Percentiles rank a stretch among this genome's conserved stretches.
phyloP scores from a whole-genome alignment of 2,797 vertebrate genomes.

The Gastrophryne carolinensis region DNA sequence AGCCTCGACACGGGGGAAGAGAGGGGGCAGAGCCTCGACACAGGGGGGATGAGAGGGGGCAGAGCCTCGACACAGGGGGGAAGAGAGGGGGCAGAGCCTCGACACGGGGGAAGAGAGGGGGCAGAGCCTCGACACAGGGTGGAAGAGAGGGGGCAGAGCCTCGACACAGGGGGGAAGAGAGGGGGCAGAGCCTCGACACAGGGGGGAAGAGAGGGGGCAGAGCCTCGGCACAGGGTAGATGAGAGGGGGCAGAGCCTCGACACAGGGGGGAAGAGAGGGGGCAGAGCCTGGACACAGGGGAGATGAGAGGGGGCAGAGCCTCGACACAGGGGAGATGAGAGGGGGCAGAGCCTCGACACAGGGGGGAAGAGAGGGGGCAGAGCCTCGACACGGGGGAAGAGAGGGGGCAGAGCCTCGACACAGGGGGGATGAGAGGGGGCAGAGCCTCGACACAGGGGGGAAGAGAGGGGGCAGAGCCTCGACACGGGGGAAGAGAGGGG shows the following conservation, averaged over 20 bases:
- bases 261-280: constrained; percentile 58
- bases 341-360: too few relatives aligned
- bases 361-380: constrained; percentile 64
- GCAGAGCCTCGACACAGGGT: too few relatives aligned
- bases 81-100: too few relatives aligned
- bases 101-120: not conserved
- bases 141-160: constrained; percentile 64
- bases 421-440: not conserved
- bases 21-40: too few relatives aligned
- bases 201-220: constrained; percentile 61
- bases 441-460: not conserved
- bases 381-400: constrained; percentile 60
- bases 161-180: not conserved
- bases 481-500: not conserved
- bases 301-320: not conserved
- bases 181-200: not conserved
- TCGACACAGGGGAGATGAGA: not conserved
- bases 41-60: not conserved
- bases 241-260: too few relatives aligned
- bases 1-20: constrained; percentile 60
- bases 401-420: too few relatives aligned
- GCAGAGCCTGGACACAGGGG: constrained; percentile 53
- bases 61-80: not conserved
- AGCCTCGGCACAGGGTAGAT: constrained; percentile 37
- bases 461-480: too few relatives aligned